phyloP scores from a whole-genome alignment of 2,888 invertebrate species.

The Drosophila diplacantha region DNA sequence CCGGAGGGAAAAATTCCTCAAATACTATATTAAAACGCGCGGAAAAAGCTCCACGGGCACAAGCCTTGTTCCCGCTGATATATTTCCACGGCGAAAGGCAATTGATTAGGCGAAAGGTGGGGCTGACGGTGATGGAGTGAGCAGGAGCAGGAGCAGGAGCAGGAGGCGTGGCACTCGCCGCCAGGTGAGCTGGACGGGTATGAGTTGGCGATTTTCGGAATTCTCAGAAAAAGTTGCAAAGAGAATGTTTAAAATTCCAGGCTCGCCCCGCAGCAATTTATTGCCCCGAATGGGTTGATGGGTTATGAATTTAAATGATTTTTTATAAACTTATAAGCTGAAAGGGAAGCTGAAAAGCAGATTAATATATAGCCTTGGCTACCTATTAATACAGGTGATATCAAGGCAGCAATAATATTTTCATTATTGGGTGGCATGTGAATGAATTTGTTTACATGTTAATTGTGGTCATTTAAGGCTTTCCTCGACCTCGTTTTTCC shows the following conservation, averaged over 20 bases:
- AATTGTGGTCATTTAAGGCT: no score
- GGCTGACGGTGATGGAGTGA: constrained; percentile 21
- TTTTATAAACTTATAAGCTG: constrained; percentile 1
- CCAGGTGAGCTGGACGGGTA: constrained; percentile 26
- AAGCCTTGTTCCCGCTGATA: background rate
- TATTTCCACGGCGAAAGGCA: constrained; percentile 12
- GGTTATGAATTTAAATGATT: constrained; percentile 16
- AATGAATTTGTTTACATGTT: no score
- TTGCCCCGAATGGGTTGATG: constrained; percentile 8
- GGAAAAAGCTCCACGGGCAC: constrained; percentile 30
- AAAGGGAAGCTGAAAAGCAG: background rate
- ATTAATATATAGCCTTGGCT: background rate
- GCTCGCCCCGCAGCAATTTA: constrained; percentile 6
- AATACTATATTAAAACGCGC: constrained; percentile 31
- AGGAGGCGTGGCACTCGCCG: background rate
- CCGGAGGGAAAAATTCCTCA: constrained; percentile 40
- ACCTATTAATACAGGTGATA: background rate
- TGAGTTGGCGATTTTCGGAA: constrained; percentile 22
- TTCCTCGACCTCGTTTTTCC: no score
- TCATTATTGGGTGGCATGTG: no score
- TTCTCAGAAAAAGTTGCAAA: constrained; percentile 1
- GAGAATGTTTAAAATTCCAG: constrained; percentile 5
- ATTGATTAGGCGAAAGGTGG: constrained; percentile 24
- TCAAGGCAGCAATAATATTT: no score
- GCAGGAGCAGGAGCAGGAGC: background rate